Conservation (phyloP, 2,888 invertebrate species). For the Adelphocoris suturalis region DNA sequence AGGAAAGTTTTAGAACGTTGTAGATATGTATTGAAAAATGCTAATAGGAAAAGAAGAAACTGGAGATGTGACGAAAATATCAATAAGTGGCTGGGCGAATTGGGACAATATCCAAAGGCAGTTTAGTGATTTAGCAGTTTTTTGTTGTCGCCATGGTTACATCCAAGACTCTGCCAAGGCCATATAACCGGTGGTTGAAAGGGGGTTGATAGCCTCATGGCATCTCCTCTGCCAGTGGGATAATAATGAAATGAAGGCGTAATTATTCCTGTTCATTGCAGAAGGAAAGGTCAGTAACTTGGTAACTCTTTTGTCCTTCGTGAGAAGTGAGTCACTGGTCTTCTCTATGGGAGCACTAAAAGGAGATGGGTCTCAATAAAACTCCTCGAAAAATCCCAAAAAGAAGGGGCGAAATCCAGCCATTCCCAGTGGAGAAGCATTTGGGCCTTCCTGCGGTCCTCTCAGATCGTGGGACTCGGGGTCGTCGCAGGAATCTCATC, state of each 20-base stretch:
- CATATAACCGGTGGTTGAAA: too few relatives aligned
- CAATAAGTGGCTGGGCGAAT: too few relatives aligned
- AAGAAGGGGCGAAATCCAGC: neutral
- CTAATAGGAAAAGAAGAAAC: too few relatives aligned
- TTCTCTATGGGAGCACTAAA: neutral
- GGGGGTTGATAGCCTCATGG: too few relatives aligned
- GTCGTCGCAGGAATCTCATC: constrained; percentile 4
- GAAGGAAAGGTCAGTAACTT: neutral
- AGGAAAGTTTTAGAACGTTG: too few relatives aligned
- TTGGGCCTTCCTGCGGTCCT: neutral
- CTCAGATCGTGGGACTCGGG: constrained; percentile 14
- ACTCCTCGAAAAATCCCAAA: constrained; percentile 29
- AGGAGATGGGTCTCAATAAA: neutral
- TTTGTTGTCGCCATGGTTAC: too few relatives aligned
- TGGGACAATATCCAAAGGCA: too few relatives aligned
- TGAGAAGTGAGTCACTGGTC: neutral
- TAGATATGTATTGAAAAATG: too few relatives aligned
- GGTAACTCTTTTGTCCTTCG: neutral
- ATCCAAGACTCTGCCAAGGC: too few relatives aligned
- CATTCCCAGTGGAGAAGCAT: neutral
- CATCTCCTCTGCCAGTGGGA: too few relatives aligned
- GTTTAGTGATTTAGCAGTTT: too few relatives aligned
- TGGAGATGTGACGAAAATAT: too few relatives aligned
- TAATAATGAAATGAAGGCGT: neutral
- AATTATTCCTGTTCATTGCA: neutral